A percentile compares a stretch with the other conserved stretches of the same genome.
Evolutionary conservation across 2,888 invertebrate species (phyloP).

Genomic region (Meteorus cinctellus): DNA sequence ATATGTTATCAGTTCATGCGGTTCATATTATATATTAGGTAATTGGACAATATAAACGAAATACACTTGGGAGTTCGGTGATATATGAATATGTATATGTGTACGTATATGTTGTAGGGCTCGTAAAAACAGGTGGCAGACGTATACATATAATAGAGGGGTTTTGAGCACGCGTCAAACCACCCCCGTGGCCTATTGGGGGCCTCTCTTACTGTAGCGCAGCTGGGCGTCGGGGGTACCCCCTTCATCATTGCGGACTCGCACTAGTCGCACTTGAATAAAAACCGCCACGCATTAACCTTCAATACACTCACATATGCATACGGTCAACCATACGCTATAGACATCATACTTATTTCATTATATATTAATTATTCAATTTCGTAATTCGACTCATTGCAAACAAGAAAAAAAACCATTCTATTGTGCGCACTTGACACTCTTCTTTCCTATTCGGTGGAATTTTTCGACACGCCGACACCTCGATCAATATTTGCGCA

Average conservation of each 20-base stretch:
- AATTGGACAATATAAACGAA: conserved; percentile 50
- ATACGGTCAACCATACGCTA: neutral
- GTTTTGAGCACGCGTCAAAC: conserved; percentile 65
- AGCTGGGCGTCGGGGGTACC: conserved; percentile 65
- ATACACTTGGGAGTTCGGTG: conserved; percentile 16
- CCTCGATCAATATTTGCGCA: conserved; percentile 74
- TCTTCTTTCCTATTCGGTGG: conserved; percentile 63
- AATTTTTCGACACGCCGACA: conserved; percentile 72
- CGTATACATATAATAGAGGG: conserved; percentile 59
- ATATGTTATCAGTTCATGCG: conserved; percentile 30
- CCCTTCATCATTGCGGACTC: conserved; percentile 10
- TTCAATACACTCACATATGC: neutral
- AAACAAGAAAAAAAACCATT: neutral
- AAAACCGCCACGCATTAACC: conserved; percentile 25
- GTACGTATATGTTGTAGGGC: neutral
- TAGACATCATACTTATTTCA: neutral
- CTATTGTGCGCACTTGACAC: conserved; percentile 15
- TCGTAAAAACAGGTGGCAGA: conserved; percentile 68
- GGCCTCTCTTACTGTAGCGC: conserved; percentile 58
- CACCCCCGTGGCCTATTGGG: conserved; percentile 60
- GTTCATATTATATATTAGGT: conserved; percentile 42
- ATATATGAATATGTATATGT: neutral
- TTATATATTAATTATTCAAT: conserved; percentile 31
- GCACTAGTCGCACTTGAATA: conserved; percentile 20
- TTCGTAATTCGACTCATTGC: conserved; percentile 21